Conservation (phyloP, 2,113 vertebrate species). For the Toxotes jaculatrix region DNA sequence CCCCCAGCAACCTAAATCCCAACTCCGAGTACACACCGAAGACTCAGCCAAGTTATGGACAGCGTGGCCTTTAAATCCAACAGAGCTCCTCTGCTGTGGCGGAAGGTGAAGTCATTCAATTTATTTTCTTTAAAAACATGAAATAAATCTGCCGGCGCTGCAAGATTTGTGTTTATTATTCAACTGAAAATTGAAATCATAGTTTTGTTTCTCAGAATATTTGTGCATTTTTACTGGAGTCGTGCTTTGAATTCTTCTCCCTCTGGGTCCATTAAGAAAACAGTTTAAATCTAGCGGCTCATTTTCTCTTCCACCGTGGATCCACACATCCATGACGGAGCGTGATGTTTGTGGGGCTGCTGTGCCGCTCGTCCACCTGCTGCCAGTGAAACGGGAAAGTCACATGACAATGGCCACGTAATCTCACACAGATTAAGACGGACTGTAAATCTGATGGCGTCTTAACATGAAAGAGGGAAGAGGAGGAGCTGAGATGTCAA, state of each 20-base stretch:
- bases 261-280: background rate
- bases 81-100: background rate
- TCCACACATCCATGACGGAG: background rate
- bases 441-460: conserved; percentile 19
- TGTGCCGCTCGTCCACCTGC: background rate
- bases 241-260: background rate
- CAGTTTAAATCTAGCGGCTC: background rate
- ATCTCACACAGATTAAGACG: conserved; percentile 41
- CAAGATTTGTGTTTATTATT: too few relatives aligned
- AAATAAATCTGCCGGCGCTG: too few relatives aligned
- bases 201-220: too few relatives aligned
- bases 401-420: conserved; percentile 37
- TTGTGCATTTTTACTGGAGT: too few relatives aligned
- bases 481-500: background rate
- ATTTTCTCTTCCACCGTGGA: background rate
- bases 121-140: too few relatives aligned
- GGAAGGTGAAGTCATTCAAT: background rate
- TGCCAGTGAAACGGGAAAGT: background rate
- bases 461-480: background rate
- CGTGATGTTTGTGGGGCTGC: background rate
- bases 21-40: conserved; percentile 33
- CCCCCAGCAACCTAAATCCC: conserved; percentile 76
- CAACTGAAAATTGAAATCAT: too few relatives aligned
- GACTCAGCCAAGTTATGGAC: conserved; percentile 35
- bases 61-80: conserved; percentile 23